These are phyloP conservation scores for Montipora foliosa DNA, from an alignment of 64 coral and sea anemone genomes.

Conservation along the genomic window DNA sequence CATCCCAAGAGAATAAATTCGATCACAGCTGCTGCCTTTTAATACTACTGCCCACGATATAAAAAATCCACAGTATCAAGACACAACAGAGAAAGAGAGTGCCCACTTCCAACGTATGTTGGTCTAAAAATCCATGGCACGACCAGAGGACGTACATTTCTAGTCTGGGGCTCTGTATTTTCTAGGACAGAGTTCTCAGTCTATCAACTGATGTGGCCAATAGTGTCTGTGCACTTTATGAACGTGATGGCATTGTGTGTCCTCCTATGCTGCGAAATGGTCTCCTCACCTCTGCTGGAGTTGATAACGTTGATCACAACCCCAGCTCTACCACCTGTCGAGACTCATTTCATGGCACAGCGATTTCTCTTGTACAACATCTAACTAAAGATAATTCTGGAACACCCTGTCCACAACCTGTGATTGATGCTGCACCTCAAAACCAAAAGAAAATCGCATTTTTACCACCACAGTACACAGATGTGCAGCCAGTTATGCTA, in stretches of 20 bases:
- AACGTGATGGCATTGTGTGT: conserved; percentile 52
- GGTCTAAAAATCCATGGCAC: too few relatives aligned
- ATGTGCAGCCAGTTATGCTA: too few relatives aligned
- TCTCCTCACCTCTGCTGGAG: conserved; percentile 59
- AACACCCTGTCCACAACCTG: conserved; percentile 63
- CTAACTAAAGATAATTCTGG: too few relatives aligned
- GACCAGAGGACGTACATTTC: not conserved
- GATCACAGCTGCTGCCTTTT: too few relatives aligned
- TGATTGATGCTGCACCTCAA: conserved; percentile 12
- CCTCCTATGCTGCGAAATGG: conserved; percentile 50
- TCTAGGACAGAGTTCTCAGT: conserved; percentile 66
- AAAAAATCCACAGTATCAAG: too few relatives aligned
- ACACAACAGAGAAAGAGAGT: too few relatives aligned
- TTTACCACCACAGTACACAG: not conserved
- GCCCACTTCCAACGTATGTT: too few relatives aligned
- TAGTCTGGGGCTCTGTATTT: conserved; percentile 60
- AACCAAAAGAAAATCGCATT: conserved; percentile 14
- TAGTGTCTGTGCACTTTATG: not conserved
- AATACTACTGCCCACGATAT: too few relatives aligned
- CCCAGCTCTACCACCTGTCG: conserved; percentile 58
- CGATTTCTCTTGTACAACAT: not conserved
- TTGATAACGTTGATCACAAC: conserved; percentile 76
- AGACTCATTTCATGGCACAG: conserved; percentile 70
- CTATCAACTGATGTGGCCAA: conserved; percentile 63
- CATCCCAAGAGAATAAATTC: too few relatives aligned